These are phyloP conservation scores for Clarias gariepinus DNA, from an alignment of 2,113 vertebrate species.

Conservation along the genomic window DNA sequence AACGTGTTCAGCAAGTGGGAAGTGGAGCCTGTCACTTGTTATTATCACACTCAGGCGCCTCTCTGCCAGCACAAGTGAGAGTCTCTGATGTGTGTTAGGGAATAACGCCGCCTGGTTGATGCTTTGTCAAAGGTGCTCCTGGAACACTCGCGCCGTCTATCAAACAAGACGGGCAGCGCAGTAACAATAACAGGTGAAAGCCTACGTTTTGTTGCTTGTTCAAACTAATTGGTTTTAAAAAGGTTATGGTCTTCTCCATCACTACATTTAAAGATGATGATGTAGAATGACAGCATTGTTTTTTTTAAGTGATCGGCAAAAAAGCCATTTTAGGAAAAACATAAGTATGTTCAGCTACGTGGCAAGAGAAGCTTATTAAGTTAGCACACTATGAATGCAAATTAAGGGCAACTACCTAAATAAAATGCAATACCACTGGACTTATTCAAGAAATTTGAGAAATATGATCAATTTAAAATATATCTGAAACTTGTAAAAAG, in stretches of 20 bases:
- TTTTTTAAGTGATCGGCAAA: background rate
- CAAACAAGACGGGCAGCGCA: background rate
- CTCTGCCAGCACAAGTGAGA: constrained; percentile 22
- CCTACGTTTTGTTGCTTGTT: background rate
- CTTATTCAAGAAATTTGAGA: background rate
- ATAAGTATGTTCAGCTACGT: background rate
- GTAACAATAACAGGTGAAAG: background rate
- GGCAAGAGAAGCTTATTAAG: background rate
- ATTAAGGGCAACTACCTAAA: background rate
- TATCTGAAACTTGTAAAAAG: background rate
- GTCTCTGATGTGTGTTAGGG: constrained; percentile 2
- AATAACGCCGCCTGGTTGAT: background rate
- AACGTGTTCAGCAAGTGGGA: constrained; percentile 39
- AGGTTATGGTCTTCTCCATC: background rate
- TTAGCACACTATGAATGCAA: background rate
- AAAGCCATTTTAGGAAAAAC: background rate
- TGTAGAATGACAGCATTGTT: background rate
- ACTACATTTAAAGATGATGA: background rate
- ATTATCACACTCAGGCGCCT: constrained; percentile 47
- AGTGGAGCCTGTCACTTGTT: constrained; percentile 52
- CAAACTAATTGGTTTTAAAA: background rate
- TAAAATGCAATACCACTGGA: background rate
- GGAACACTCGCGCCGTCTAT: constrained; percentile 13
- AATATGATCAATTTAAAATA: background rate
- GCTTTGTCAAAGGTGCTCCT: background rate